A percentile compares a stretch with the other conserved stretches of the same genome.
These are phyloP conservation scores for Prorops nasuta DNA, from an alignment of 1,140 invertebrate genomes.

Conservation along the genomic window DNA sequence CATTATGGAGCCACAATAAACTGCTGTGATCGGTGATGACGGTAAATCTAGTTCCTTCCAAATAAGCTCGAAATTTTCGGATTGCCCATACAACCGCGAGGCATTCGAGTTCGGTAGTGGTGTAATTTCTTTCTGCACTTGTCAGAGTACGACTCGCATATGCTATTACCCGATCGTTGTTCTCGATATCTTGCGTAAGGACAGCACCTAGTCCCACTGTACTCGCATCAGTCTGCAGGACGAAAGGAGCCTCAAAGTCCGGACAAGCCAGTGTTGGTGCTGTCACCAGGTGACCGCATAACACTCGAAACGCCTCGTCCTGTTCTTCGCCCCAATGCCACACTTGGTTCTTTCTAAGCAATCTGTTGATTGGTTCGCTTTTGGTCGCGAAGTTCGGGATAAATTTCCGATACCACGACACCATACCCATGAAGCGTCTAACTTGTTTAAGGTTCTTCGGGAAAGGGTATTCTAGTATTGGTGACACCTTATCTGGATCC, in stretches of 20 bases:
- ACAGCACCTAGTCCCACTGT: not conserved
- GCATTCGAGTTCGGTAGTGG: not conserved
- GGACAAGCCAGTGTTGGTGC: not conserved
- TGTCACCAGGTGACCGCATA: not conserved
- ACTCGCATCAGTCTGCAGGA: not conserved
- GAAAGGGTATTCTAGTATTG: no score
- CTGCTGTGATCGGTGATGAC: not conserved
- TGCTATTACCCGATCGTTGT: not conserved
- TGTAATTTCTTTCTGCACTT: not conserved
- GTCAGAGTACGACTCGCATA: not conserved
- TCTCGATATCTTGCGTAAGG: not conserved
- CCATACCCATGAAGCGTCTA: no score
- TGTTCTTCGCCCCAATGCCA: not conserved
- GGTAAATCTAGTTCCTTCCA: not conserved
- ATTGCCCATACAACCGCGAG: constrained; percentile 1
- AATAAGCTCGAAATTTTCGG: not conserved
- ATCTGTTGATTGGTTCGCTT: no score
- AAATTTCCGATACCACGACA: no score
- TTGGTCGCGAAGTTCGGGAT: no score
- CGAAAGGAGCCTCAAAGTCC: not conserved
- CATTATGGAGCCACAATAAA: not conserved
- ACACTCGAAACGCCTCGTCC: not conserved
- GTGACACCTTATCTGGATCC: no score
- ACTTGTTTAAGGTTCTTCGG: no score
- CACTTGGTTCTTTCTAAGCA: not conserved